Percentiles rank a stretch among this genome's conserved stretches.
Conservation (phyloP, 2,113 vertebrate genomes). For the Naja naja region DNA sequence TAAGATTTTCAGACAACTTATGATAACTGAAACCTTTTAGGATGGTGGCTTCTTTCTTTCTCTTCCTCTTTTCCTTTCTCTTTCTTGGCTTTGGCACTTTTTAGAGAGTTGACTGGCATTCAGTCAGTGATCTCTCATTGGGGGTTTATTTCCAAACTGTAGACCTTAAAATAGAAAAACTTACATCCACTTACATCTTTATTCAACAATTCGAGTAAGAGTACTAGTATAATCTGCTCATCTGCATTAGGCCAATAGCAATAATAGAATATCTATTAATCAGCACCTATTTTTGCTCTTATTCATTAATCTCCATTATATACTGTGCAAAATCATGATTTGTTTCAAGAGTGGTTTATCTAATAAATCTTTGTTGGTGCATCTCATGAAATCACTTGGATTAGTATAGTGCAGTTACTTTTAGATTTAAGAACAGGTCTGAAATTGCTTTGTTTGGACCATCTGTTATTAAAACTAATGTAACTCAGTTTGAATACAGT, state of each 20-base stretch:
- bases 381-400: not conserved
- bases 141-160: not conserved
- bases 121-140: not conserved
- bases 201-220: not conserved
- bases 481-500: not conserved
- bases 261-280: not conserved
- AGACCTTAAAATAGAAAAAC: not conserved
- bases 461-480: not conserved
- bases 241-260: not conserved
- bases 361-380: not conserved
- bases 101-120: not conserved
- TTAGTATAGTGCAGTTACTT: not conserved
- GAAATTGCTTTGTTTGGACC: not conserved
- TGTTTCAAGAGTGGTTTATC: not conserved
- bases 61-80: not conserved
- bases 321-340: not conserved
- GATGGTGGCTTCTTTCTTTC: not conserved
- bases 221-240: not conserved
- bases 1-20: constrained; percentile 3
- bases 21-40: not conserved
- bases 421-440: not conserved
- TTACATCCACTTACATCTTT: not conserved
- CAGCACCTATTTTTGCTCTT: not conserved
- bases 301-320: not conserved
- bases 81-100: not conserved